phyloP scores from a whole-genome alignment of 2,113 vertebrate species.

The Phyllopteryx taeniolatus region DNA sequence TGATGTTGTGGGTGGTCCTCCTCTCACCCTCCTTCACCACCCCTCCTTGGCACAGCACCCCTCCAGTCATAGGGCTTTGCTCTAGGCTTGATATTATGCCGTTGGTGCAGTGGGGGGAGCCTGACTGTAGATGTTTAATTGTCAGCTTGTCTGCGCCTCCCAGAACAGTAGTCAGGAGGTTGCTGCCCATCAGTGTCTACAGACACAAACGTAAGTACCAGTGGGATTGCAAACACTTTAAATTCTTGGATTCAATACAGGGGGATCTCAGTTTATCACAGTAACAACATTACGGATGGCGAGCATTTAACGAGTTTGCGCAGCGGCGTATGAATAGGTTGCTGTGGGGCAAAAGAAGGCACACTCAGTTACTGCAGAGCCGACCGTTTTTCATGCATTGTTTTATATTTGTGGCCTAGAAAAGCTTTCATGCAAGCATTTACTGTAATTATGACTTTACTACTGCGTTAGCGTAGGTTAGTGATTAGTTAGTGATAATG shows the following conservation, averaged over 20 bases:
- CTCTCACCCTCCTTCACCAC: slow-evolving; percentile 92
- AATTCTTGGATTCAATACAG: background rate
- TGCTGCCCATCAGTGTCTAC: slow-evolving; percentile 91
- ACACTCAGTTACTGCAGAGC: no score
- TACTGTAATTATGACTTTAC: no score
- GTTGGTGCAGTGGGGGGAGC: slow-evolving; percentile 73
- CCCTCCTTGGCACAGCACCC: slow-evolving; percentile 69
- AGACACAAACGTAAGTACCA: background rate
- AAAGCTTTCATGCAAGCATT: no score
- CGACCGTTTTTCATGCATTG: no score
- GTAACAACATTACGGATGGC: no score
- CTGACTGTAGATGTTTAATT: slow-evolving; percentile 86
- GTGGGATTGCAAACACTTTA: background rate
- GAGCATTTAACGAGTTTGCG: background rate
- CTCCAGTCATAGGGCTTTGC: slow-evolving; percentile 58
- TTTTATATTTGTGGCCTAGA: no score
- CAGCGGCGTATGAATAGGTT: background rate
- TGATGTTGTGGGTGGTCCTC: slow-evolving; percentile 96
- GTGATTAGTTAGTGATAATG: no score
- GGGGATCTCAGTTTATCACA: background rate
- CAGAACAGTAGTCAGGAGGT: slow-evolving; percentile 94
- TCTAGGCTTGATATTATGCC: slow-evolving; percentile 72
- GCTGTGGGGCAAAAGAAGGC: no score
- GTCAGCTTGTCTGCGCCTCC: slow-evolving; percentile 96
- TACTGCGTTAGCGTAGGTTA: no score